A percentile compares a stretch with the other conserved stretches of the same genome.
Evolutionary conservation across 2,797 vertebrate genomes (phyloP).

Genomic region (Adelosebastes latens): DNA sequence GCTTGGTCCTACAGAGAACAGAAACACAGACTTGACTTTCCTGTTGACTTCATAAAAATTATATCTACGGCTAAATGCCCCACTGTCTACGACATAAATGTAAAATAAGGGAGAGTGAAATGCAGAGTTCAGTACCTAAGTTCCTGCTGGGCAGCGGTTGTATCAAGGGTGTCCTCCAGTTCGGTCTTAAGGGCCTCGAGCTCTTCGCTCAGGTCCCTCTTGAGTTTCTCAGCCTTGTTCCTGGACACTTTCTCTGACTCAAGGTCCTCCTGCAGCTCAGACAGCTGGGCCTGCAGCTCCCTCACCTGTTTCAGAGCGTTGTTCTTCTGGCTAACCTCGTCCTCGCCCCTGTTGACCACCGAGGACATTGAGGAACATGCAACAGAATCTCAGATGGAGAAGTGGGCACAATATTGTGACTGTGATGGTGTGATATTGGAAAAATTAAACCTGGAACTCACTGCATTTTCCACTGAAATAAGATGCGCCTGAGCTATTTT

Average conservation of each 20-base stretch:
- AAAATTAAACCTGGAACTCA: not conserved
- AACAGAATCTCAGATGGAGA: not conserved
- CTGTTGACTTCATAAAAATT: not conserved
- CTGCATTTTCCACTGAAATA: not conserved
- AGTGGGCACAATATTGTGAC: not conserved
- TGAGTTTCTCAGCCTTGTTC: slow-evolving; percentile 97
- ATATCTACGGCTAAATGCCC: not conserved
- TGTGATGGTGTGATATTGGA: not conserved
- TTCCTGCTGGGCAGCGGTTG: slow-evolving; percentile 97
- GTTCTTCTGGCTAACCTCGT: slow-evolving; percentile 94
- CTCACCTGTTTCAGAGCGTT: slow-evolving; percentile 93
- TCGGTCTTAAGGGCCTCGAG: slow-evolving; percentile 97
- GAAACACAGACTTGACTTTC: not conserved
- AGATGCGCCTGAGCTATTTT: not conserved
- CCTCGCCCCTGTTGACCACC: slow-evolving; percentile 86
- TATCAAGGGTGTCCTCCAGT: slow-evolving; percentile 96
- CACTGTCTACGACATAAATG: not conserved
- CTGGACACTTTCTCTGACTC: slow-evolving; percentile 93
- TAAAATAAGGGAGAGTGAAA: not conserved
- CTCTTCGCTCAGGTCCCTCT: slow-evolving; percentile 96
- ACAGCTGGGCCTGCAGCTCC: slow-evolving; percentile 94
- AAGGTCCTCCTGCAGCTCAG: slow-evolving; percentile 96
- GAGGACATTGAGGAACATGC: not conserved
- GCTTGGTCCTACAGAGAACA: slow-evolving; percentile 86
- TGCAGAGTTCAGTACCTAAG: slow-evolving; percentile 83